phyloP scores from a whole-genome alignment of 37 sponge, comb jelly and placozoan species.

The Agelas oroides region DNA sequence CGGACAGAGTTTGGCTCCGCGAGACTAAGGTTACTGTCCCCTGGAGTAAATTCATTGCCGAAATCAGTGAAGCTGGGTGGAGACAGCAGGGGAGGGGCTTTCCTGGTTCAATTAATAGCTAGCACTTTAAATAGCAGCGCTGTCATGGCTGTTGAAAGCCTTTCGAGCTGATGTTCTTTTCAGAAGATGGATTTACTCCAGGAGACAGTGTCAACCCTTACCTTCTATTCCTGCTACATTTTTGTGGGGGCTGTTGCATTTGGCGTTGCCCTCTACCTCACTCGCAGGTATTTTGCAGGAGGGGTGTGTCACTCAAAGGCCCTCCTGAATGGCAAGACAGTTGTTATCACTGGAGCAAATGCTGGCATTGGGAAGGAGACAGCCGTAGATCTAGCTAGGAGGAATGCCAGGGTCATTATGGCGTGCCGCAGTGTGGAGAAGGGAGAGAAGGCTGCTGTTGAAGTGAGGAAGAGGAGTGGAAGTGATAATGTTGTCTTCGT shows the following conservation, averaged over 20 bases:
- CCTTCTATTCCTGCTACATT: too few relatives aligned
- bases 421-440: conserved; percentile 77
- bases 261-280: not conserved
- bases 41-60: too few relatives aligned
- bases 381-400: conserved; percentile 80
- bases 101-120: too few relatives aligned
- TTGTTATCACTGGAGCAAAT: conserved; percentile 91
- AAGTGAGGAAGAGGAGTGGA: conserved; percentile 50
- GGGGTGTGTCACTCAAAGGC: conserved; percentile 57
- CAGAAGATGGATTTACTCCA: too few relatives aligned
- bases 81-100: too few relatives aligned
- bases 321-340: conserved; percentile 79
- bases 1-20: too few relatives aligned
- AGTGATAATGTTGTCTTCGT: conserved; percentile 45
- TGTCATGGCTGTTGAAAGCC: too few relatives aligned
- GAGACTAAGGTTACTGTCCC: too few relatives aligned
- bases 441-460: conserved; percentile 65
- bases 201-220: too few relatives aligned
- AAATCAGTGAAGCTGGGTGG: too few relatives aligned
- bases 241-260: not conserved
- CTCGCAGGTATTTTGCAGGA: conserved; percentile 7
- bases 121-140: too few relatives aligned
- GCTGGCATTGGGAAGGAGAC: conserved; percentile 85
- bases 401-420: conserved; percentile 80
- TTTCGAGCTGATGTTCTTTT: too few relatives aligned